Evolutionary conservation across 1,140 invertebrate genomes (phyloP), one percentile per base, ranked within the genome.

Genomic region (Dreissena rostriformis): DNA sequence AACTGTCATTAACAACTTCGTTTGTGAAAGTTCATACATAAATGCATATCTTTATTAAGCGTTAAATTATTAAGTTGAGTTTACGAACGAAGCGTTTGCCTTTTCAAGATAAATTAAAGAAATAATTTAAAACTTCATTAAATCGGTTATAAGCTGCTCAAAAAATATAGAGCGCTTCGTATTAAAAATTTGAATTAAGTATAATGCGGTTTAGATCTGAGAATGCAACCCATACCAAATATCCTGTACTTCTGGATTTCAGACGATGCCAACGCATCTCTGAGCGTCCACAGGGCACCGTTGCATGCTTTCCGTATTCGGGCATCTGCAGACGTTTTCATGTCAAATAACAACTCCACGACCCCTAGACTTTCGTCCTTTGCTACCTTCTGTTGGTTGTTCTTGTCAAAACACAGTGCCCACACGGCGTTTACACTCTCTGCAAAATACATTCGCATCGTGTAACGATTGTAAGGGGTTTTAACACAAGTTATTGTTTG

Each of bases 361-460:
- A 88, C 67, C 1, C 87, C 70, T n/a, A 87, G 73, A 0, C 80
- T 77, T 8, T 82, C 73, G 52, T 86, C 77, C 15, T 73, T 70
- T 22, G 85, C 39, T 24, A 90, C 87, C 26, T 82, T 75, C n/a
- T 71, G 29, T 63, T 83, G 84, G 84, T 88, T 88, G 10, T 83
- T 66, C 26, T 86, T 72, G 73, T 90, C 85, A 79, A 90, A 90
- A 55, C 84, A 82, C 28, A 90, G 70, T 0, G 82, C 81, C 89
- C 89, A 90, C 15, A 88, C 15, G 17, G 82, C 72, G 66, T 82
- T 49, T 26, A 85, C 66, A 65, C 78, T 74, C 52, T 84, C 78
- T 82, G 55, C 10, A 77, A 77, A 52, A 39, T 39, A 39, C 39
- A 39, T 39, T 39, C 39, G 39, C 39, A 39, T 39, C 39, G 8